phyloP scores from a whole-genome alignment of 2,888 invertebrate species.

The Apamea anceps region DNA sequence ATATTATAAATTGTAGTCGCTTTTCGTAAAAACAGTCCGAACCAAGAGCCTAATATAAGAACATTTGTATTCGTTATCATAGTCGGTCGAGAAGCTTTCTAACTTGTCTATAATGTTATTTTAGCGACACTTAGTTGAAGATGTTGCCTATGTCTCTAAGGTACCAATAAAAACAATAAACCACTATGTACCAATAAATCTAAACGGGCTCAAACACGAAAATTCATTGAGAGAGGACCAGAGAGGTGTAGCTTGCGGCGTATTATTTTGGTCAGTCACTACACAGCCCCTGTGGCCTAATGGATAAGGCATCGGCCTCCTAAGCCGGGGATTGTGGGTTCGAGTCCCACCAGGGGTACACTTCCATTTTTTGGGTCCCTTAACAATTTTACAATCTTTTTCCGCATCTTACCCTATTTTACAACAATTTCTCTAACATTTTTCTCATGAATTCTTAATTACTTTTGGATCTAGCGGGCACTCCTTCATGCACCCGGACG shows the following conservation, averaged over 20 bases:
- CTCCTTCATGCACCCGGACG: neutral
- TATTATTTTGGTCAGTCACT: fast-evolving
- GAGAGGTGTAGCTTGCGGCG: neutral
- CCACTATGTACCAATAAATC: no score
- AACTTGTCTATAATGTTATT: neutral
- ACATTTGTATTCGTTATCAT: no score
- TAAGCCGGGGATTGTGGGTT: conserved; percentile 94
- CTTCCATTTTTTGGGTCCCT: neutral
- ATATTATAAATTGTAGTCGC: neutral
- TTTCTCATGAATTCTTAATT: neutral
- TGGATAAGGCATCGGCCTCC: conserved; percentile 95
- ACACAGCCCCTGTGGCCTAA: conserved; percentile 93
- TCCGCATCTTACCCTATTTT: neutral
- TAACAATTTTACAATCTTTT: neutral
- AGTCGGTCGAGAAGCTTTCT: no score
- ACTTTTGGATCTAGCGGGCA: neutral
- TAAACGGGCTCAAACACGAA: neutral
- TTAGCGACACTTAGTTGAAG: neutral
- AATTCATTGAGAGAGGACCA: neutral
- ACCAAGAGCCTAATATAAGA: neutral
- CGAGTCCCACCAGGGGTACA: conserved; percentile 94
- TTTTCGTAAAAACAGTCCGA: neutral
- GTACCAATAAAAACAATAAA: no score
- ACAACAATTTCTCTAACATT: no score
- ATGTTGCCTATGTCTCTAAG: neutral